phyloP scores from a whole-genome alignment of 2,113 vertebrate genomes.

The Nothoprocta pentlandii region DNA sequence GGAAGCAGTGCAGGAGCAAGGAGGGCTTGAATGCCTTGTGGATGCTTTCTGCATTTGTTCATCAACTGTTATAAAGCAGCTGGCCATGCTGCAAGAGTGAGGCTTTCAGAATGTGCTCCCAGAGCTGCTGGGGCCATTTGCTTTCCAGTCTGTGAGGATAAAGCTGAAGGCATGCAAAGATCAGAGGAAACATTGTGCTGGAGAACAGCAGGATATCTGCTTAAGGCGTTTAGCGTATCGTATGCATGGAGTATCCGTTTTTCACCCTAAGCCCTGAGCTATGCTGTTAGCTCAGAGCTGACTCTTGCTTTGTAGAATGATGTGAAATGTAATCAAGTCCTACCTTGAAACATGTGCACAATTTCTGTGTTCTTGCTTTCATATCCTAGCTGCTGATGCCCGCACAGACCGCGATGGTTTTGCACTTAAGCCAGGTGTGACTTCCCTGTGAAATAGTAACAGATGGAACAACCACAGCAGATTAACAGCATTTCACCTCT shows the following conservation, averaged over 20 bases:
- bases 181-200: background rate
- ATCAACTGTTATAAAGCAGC: constrained; percentile 37
- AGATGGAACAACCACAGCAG: background rate
- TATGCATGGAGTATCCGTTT: background rate
- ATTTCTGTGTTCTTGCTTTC: constrained; percentile 39
- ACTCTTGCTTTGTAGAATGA: background rate
- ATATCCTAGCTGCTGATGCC: background rate
- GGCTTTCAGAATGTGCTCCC: constrained; percentile 43
- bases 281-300: background rate
- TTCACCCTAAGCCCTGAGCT: constrained; percentile 7
- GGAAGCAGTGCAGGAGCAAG: background rate
- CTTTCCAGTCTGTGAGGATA: background rate
- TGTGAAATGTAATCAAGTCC: background rate
- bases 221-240: background rate
- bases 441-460: background rate
- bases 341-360: background rate
- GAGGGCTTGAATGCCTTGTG: background rate
- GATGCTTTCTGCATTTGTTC: constrained; percentile 60
- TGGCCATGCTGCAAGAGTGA: background rate
- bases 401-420: background rate
- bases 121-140: constrained; percentile 17
- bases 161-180: constrained; percentile 3
- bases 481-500: background rate
- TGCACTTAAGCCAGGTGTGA: background rate
- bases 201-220: background rate